A percentile compares a stretch with the other conserved stretches of the same genome.
These are phyloP conservation scores for Tretioscincus oriximinensis DNA, from an alignment of 2,113 vertebrate species.

Conservation along the genomic window DNA sequence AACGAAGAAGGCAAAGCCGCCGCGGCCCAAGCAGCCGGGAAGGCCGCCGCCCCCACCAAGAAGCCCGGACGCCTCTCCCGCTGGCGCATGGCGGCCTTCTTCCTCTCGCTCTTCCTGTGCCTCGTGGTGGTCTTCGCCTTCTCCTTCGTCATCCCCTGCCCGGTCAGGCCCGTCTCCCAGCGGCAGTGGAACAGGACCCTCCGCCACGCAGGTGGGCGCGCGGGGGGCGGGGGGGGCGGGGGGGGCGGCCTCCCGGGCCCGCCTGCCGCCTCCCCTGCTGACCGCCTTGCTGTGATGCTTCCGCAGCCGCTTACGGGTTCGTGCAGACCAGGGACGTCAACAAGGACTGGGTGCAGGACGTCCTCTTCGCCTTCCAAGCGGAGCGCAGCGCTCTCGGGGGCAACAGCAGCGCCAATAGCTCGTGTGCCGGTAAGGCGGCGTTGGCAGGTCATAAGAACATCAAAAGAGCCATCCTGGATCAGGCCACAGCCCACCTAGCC, in stretches of 20 bases:
- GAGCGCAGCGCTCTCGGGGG: conserved; percentile 38
- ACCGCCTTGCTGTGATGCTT: conserved; percentile 3
- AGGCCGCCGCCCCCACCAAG: conserved; percentile 55
- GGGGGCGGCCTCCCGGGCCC: too few species aligned
- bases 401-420: conserved; percentile 57
- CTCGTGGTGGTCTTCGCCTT: conserved; percentile 88
- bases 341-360: conserved; percentile 84
- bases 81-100: conserved; percentile 85
- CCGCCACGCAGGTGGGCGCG: conserved; percentile 72
- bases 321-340: conserved; percentile 77
- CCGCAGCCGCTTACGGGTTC: conserved; percentile 82
- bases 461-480: too few species aligned
- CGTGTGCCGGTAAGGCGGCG: conserved; percentile 80
- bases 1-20: conserved; percentile 69
- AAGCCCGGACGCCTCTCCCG: conserved; percentile 73
- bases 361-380: conserved; percentile 82
- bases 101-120: conserved; percentile 85
- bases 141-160: conserved; percentile 92
- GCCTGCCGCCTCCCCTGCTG: background rate
- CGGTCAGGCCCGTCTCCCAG: conserved; percentile 79
- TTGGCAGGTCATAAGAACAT: too few species aligned
- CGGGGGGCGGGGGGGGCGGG: background rate
- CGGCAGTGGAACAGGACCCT: conserved; percentile 76
- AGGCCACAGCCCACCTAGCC: too few species aligned
- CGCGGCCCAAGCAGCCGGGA: conserved; percentile 42